Base-by-base conservation (phyloP, 2,888 invertebrate species). In the Bugulina stolonifera region DNA sequence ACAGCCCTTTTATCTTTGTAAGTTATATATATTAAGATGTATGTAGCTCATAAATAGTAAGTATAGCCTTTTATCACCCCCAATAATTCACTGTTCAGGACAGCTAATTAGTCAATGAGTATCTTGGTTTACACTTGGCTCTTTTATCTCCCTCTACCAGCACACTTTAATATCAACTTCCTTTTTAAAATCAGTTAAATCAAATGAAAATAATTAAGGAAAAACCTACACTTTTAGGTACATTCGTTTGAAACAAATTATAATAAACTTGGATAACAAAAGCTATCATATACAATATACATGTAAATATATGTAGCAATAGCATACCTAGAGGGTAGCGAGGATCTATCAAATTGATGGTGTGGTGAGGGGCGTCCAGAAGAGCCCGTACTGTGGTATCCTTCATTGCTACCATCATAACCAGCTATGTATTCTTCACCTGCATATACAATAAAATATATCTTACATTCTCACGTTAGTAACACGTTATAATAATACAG, bases 281-380 rank as follows among this genome's bases (percentile, higher is more conserved):
- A n/a, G n/a, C n/a, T n/a, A n/a, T n/a, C n/a, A n/a, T n/a, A n/a
- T n/a, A n/a, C n/a, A n/a, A n/a, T n/a, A n/a, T n/a, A n/a, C n/a
- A n/a, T n/a, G n/a, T 10, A 52, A 52, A 52, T 14, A 52, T 52
- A 52, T 52, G 10, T 10, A 5, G 18, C 23, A 25, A 18, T 64
- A 10, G 22, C n/a, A 14, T 64, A 64, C 64, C 64, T 64, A 32
- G 64, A 64, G n/a, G 64, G 64, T 34, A 64, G 32, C n/a, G 64
- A 32, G 14, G 64, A 64, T 64, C 64, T 64, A 64, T 64, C 64
- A 18, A 64, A 64, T 10, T 55, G 55, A n/a, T 55, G 55, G 55
- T 55, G 55, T 55, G 55, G 55, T n/a, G 64, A 64, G 34, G 64
- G 64, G 32, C 64, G 64, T 32, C 64, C 64, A 32, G 64, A 64